A percentile compares a stretch with the other conserved stretches of the same genome.
Conservation (phyloP, 1,140 invertebrate genomes). For the Lethocerus indicus region DNA sequence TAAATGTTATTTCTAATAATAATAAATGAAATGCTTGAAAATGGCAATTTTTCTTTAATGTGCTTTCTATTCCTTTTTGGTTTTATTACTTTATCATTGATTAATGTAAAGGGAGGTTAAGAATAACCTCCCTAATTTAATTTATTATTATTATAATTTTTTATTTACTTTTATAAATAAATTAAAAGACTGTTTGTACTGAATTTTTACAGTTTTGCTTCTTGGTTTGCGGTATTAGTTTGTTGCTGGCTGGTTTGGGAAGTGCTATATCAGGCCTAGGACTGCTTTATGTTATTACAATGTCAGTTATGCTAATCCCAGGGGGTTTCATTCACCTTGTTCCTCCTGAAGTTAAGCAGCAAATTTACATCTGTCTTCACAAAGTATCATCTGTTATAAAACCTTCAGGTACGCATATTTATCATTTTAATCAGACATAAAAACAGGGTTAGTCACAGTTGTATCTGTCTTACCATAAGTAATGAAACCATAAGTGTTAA, state of each 20-base stretch:
- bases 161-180: no score
- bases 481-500: neutral
- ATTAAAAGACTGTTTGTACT: neutral
- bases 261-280: conserved; percentile 2
- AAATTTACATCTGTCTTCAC: neutral
- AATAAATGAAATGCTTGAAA: no score
- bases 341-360: conserved; percentile 3
- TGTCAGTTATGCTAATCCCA: conserved; percentile 1
- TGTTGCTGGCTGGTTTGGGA: conserved; percentile 5
- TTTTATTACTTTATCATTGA: no score
- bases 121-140: no score
- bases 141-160: no score
- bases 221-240: neutral
- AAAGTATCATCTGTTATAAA: conserved; percentile 1
- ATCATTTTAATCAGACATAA: neutral
- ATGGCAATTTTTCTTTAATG: no score
- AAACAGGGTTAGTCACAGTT: neutral
- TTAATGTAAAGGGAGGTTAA: no score
- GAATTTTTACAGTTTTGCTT: conserved; percentile 7
- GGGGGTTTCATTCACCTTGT: conserved; percentile 7
- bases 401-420: conserved; percentile 5
- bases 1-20: no score
- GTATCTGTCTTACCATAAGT: no score
- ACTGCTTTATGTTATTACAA: conserved; percentile 3
- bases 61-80: no score